Evolutionary conservation across 2,888 invertebrate genomes (phyloP).

Genomic region (Dioctria linearis): DNA sequence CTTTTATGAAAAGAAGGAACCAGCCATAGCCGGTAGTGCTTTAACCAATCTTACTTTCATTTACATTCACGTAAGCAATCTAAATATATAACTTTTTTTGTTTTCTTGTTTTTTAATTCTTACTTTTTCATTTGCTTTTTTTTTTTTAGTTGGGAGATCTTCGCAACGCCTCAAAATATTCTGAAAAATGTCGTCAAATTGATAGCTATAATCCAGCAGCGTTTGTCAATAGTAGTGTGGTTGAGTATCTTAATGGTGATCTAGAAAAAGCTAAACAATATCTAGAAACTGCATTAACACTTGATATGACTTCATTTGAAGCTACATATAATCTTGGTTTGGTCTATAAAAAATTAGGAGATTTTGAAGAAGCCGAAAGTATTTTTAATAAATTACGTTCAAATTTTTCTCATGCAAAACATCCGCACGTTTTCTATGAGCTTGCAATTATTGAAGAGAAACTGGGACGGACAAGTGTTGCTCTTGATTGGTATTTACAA

Average conservation of each 20-base stretch:
- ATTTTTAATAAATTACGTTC: slow-evolving; percentile 85
- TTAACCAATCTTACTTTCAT: slow-evolving; percentile 90
- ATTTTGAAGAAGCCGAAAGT: slow-evolving; percentile 83
- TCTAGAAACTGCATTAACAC: slow-evolving; percentile 82
- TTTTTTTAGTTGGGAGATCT: slow-evolving; percentile 81
- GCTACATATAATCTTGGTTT: slow-evolving; percentile 86
- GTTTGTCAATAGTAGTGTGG: slow-evolving; percentile 88
- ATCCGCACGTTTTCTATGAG: slow-evolving; percentile 78
- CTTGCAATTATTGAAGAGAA: slow-evolving; percentile 84
- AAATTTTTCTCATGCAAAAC: slow-evolving; percentile 80
- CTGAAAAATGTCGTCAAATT: slow-evolving; percentile 80
- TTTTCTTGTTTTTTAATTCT: neutral
- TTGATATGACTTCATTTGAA: slow-evolving; percentile 87
- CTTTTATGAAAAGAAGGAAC: slow-evolving; percentile 88
- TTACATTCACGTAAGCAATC: slow-evolving; percentile 69
- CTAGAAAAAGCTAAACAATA: slow-evolving; percentile 80
- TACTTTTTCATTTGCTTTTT: slow-evolving; percentile 27
- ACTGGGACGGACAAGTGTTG: slow-evolving; percentile 75
- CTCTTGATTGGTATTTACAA: slow-evolving; percentile 80
- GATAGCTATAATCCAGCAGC: slow-evolving; percentile 87
- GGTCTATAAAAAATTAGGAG: slow-evolving; percentile 65
- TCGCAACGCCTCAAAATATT: slow-evolving; percentile 83
- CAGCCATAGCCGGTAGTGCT: slow-evolving; percentile 87
- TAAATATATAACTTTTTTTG: neutral
- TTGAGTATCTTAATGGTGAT: slow-evolving; percentile 80